These are phyloP conservation scores for Orthonychiurus folsomi DNA, from an alignment of 2,888 invertebrate genomes.

Conservation along the genomic window DNA sequence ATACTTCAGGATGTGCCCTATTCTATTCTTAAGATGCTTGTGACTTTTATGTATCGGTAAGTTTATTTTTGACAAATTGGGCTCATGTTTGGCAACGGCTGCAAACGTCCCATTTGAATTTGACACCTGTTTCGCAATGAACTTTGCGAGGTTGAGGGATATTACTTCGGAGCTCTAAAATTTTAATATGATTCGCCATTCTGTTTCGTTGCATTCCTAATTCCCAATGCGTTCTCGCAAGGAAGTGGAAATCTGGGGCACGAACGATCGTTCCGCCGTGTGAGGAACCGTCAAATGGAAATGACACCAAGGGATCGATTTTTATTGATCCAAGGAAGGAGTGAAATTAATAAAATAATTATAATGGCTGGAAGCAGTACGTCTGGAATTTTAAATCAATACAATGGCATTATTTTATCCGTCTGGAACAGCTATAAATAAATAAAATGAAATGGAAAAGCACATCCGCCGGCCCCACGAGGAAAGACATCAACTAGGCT, in stretches of 20 bases:
- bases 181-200: too few relatives aligned
- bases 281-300: too few relatives aligned
- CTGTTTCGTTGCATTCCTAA: too few relatives aligned
- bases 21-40: slow-evolving; percentile 37
- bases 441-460: not conserved
- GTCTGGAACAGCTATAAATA: not conserved
- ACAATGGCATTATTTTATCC: not conserved
- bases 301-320: too few relatives aligned
- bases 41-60: slow-evolving; percentile 40
- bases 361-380: not conserved
- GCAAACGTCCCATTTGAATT: too few relatives aligned
- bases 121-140: too few relatives aligned
- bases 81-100: too few relatives aligned
- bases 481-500: not conserved
- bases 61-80: not conserved
- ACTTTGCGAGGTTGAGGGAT: too few relatives aligned
- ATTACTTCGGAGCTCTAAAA: too few relatives aligned
- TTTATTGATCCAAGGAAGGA: not conserved
- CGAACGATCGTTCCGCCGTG: too few relatives aligned
- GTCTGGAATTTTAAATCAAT: slow-evolving; percentile 1
- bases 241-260: too few relatives aligned
- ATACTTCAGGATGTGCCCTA: slow-evolving; percentile 39
- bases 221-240: too few relatives aligned
- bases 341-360: slow-evolving; percentile 12
- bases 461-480: not conserved